Base-by-base conservation (phyloP, 2,888 invertebrate species). In the Eupithecia exiguata region DNA sequence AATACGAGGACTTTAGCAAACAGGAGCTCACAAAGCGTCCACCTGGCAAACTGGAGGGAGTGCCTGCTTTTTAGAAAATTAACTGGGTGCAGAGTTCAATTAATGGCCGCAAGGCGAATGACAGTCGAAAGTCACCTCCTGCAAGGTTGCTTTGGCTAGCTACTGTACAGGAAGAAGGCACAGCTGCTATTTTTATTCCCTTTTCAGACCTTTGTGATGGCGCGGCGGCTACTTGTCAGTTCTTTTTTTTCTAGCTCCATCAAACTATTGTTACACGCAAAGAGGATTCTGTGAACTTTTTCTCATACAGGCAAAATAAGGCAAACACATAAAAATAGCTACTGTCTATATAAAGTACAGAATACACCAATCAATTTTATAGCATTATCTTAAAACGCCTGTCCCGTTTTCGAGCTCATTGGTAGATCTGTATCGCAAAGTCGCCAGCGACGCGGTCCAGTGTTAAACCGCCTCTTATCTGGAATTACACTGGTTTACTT, bases 1-100 rank as follows among this genome's bases (percentile, higher is more conserved):
- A 94, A 94, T 94, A 94, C 91, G 88, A 89, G 88, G 91, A 92
- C 87, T 93, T 92, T 90, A 90, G 94, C 94, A 94, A 94, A 94
- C 92, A 93, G 86, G 81, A 87, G 86, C 84, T 87, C 89, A 92
- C 92, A 92, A 92, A 91, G 92, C 87, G 89, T 90, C 90, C 92
- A 93, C 92, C 93, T 92, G 92, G 86, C 86, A 83, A 82, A 82
- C 81, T 84, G 81, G 81, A 78, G 79, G 77, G 82, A 81, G 69
- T 46, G 36, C 62, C 67, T 68, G 70, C 81, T 79, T 88, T 87
- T 88, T 91, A 86, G 88, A 88, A 89, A 91, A 91, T 91, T 90
- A 92, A 91, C 89, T 91, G 85, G 82, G 86, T 88, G 84, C 86
- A 84, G 87, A 89, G 91, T 88, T 87, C 88, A 88, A 88, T 90